These are phyloP conservation scores for Athalia rosae DNA, from an alignment of 2,888 invertebrate species.

Conservation along the genomic window DNA sequence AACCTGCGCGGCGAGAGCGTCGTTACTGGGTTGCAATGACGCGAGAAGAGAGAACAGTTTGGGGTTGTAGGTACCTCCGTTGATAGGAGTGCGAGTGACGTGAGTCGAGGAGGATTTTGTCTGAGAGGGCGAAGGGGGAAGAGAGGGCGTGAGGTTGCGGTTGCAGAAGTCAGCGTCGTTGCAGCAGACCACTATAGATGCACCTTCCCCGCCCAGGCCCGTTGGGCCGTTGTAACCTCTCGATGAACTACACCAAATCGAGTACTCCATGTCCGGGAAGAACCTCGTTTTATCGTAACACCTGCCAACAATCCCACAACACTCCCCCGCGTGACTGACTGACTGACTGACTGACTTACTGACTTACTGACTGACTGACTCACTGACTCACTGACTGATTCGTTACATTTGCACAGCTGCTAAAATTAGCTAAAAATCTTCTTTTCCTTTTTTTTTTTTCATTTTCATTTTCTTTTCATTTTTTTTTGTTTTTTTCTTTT, in stretches of 20 bases:
- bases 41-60: constrained; percentile 36
- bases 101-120: constrained; percentile 61
- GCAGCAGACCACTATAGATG: constrained; percentile 87
- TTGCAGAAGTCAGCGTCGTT: constrained; percentile 85
- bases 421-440: too few species aligned
- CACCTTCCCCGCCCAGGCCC: constrained; percentile 76
- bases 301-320: constrained; percentile 67
- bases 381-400: too few species aligned
- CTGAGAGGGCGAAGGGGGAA: constrained; percentile 63
- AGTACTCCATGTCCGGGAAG: constrained; percentile 69
- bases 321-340: constrained; percentile 38
- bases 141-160: constrained; percentile 79
- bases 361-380: too few species aligned
- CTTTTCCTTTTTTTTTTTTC: too few species aligned
- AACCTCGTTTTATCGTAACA: constrained; percentile 70
- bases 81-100: constrained; percentile 61
- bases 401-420: too few species aligned
- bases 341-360: not conserved
- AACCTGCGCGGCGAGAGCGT: constrained; percentile 33
- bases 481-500: too few species aligned
- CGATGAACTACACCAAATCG: constrained; percentile 67
- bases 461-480: too few species aligned
- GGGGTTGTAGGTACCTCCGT: constrained; percentile 62
- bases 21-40: constrained; percentile 28
- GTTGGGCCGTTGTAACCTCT: constrained; percentile 55